Percentiles rank a stretch among this genome's conserved stretches.
Evolutionary conservation across 2,888 invertebrate species (phyloP).

Genomic region (Pomacea canaliculata): DNA sequence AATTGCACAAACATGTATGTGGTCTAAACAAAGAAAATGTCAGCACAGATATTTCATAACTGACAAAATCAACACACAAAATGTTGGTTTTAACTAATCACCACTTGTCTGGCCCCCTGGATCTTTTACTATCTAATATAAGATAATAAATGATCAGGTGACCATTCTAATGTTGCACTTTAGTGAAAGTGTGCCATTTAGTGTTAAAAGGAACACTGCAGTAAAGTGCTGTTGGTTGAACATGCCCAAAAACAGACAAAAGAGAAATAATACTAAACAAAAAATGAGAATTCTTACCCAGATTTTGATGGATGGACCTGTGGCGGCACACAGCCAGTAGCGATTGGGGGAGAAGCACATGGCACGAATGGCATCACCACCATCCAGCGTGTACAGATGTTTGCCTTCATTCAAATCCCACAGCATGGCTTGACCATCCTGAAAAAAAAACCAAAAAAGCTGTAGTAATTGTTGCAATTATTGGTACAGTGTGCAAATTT

Average conservation of each 20-base stretch:
- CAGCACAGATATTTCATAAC: too few species aligned
- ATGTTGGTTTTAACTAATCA: too few species aligned
- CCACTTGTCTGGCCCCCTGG: background rate
- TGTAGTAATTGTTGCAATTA: background rate
- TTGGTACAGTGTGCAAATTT: too few species aligned
- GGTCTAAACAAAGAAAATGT: too few species aligned
- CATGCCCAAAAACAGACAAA: background rate
- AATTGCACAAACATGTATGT: too few species aligned
- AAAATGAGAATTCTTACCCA: slow-evolving; percentile 78
- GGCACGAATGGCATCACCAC: slow-evolving; percentile 97
- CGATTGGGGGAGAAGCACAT: slow-evolving; percentile 99
- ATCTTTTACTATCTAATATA: background rate
- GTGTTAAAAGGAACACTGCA: slow-evolving; percentile 15
- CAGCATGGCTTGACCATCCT: slow-evolving; percentile 98
- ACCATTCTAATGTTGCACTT: slow-evolving; percentile 25
- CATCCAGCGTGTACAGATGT: slow-evolving; percentile 97
- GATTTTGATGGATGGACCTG: slow-evolving; percentile 97
- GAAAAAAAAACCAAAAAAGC: slow-evolving; percentile 31
- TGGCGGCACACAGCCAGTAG: slow-evolving; percentile 99
- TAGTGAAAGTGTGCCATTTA: slow-evolving; percentile 26
- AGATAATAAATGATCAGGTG: background rate
- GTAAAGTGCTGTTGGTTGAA: slow-evolving; percentile 8
- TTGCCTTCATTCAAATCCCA: slow-evolving; percentile 99
- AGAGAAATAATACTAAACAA: background rate
- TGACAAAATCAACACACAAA: too few species aligned